Percentiles rank a stretch among this genome's conserved stretches.
These are phyloP conservation scores for Ophiothrix spiculata DNA, from an alignment of 35 echinoderm and acorn worm genomes.

Conservation along the genomic window DNA sequence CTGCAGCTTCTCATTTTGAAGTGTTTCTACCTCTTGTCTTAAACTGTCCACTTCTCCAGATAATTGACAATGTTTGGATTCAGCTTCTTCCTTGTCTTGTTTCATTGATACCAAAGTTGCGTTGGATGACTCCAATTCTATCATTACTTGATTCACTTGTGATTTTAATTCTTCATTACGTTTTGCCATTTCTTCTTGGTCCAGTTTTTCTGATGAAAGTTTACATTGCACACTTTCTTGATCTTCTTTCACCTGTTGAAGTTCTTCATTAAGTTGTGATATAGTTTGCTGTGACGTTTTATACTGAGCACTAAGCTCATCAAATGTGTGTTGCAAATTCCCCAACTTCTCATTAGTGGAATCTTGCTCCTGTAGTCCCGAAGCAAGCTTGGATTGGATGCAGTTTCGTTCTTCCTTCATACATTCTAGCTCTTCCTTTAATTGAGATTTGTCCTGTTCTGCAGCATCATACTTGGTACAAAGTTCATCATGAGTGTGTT, in stretches of 20 bases:
- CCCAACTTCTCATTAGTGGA: neutral
- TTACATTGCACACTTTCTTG: neutral
- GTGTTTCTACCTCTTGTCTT: conserved; percentile 5
- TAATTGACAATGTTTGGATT: neutral
- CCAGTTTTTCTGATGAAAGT: conserved; percentile 7
- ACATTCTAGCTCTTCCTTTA: no score
- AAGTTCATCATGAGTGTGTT: no score
- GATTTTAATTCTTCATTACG: conserved; percentile 22
- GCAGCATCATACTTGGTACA: no score
- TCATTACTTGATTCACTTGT: neutral
- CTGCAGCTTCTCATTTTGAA: conserved; percentile 6
- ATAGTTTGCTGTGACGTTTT: neutral
- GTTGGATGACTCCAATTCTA: neutral
- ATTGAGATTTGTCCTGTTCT: no score
- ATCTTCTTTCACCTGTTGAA: conserved; percentile 8
- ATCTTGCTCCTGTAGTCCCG: no score
- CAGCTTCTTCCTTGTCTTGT: conserved; percentile 5
- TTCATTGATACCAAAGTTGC: neutral
- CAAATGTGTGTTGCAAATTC: conserved; percentile 8
- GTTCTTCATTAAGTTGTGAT: conserved; percentile 1
- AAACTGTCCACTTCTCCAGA: conserved; percentile 20
- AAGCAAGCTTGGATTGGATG: no score
- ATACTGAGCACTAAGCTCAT: neutral
- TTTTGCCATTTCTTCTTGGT: neutral
- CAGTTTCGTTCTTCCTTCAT: no score